Evolutionary conservation across 2,797 vertebrate species (phyloP).

Genomic region (Sternotherus odoratus): DNA sequence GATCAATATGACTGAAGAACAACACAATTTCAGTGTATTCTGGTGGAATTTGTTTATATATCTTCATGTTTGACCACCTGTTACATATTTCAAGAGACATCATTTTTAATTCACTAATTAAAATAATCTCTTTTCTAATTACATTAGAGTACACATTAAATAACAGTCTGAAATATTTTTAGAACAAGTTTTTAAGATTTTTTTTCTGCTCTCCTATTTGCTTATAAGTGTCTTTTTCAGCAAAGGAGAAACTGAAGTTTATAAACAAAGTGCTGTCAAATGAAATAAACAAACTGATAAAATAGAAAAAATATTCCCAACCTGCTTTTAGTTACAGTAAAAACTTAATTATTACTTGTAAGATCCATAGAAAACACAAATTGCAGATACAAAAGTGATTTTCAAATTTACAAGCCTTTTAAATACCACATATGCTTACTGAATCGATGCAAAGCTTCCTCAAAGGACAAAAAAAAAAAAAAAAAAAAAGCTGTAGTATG

Average conservation of each 20-base stretch:
- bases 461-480: not conserved
- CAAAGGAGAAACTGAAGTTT: not conserved
- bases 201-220: not conserved
- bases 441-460: not conserved
- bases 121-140: not conserved
- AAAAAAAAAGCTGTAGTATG: not conserved
- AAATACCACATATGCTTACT: not conserved
- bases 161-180: not conserved
- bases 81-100: not conserved
- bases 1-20: not conserved
- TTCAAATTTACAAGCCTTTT: not conserved
- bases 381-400: not conserved
- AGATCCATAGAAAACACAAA: not conserved
- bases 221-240: not conserved
- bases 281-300: not conserved
- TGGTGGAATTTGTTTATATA: not conserved
- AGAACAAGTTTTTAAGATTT: not conserved
- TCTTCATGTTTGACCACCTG: not conserved
- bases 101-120: not conserved
- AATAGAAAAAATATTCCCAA: not conserved
- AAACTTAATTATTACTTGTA: not conserved
- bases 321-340: not conserved
- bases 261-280: not conserved
- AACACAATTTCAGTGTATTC: not conserved
- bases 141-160: accelerated